These are phyloP conservation scores for Guaruba guarouba DNA, from an alignment of 2,113 vertebrate species.

Conservation along the genomic window DNA sequence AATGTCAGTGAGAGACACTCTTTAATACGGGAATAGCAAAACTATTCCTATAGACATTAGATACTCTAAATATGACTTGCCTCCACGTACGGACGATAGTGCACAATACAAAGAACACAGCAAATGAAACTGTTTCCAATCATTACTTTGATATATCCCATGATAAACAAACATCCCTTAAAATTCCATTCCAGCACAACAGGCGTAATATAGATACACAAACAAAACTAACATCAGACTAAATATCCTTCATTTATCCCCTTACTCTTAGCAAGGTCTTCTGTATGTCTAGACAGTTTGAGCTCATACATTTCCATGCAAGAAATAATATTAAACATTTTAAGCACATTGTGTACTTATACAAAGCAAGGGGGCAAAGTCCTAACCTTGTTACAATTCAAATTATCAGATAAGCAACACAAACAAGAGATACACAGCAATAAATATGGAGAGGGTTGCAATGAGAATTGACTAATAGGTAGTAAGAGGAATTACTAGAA, in stretches of 20 bases:
- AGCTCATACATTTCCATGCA: not conserved
- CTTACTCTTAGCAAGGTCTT: not conserved
- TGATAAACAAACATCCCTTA: not conserved
- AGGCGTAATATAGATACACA: not conserved
- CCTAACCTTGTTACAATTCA: not conserved
- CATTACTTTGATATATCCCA: not conserved
- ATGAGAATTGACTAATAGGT: not conserved
- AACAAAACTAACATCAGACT: not conserved
- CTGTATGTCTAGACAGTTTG: not conserved
- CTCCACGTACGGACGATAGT: not conserved
- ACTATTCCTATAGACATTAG: not conserved
- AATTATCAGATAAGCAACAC: not conserved
- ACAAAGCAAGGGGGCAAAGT: not conserved
- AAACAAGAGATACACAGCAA: not conserved
- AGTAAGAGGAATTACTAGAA: not conserved
- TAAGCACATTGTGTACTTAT: not conserved
- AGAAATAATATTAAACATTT: not conserved
- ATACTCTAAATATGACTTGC: not conserved
- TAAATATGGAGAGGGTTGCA: not conserved
- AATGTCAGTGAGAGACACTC: not conserved
- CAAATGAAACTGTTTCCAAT: not conserved
- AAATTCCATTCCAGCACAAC: not conserved
- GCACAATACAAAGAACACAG: not conserved
- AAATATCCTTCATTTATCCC: not conserved
- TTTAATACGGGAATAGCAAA: not conserved